These are phyloP conservation scores for Tokudaia muenninki DNA, from an alignment of 2,797 vertebrate genomes.

Conservation along the genomic window DNA sequence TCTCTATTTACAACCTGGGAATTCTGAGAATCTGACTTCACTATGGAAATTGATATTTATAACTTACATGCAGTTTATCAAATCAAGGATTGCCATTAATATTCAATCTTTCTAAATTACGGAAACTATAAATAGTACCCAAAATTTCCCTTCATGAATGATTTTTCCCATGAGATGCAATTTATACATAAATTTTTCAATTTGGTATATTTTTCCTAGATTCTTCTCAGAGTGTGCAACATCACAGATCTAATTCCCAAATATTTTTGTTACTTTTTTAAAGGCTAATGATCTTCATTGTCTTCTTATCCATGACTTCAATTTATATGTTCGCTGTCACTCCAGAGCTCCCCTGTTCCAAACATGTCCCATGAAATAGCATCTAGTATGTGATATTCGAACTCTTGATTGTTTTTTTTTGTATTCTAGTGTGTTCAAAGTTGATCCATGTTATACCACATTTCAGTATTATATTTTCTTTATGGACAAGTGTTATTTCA, in stretches of 20 bases:
- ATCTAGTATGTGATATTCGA: neutral
- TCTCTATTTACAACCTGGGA: neutral
- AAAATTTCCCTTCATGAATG: neutral
- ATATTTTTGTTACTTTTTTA: neutral
- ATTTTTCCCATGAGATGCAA: neutral
- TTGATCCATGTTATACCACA: neutral
- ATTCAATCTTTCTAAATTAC: neutral
- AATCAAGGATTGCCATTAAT: neutral
- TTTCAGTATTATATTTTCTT: neutral
- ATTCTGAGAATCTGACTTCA: neutral
- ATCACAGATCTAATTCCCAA: neutral
- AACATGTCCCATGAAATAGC: neutral
- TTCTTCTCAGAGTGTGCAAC: neutral
- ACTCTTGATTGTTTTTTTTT: neutral
- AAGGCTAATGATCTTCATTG: neutral
- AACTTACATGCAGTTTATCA: neutral
- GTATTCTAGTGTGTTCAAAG: neutral
- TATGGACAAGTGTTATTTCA: neutral
- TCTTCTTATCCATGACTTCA: neutral
- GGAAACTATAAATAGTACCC: neutral
- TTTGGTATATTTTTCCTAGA: neutral
- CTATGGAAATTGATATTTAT: neutral
- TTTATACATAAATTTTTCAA: neutral
- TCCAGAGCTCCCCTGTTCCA: neutral
- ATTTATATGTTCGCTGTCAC: neutral